Evolutionary conservation across 2,888 invertebrate genomes (phyloP).

Genomic region (Leptinotarsa juncta): DNA sequence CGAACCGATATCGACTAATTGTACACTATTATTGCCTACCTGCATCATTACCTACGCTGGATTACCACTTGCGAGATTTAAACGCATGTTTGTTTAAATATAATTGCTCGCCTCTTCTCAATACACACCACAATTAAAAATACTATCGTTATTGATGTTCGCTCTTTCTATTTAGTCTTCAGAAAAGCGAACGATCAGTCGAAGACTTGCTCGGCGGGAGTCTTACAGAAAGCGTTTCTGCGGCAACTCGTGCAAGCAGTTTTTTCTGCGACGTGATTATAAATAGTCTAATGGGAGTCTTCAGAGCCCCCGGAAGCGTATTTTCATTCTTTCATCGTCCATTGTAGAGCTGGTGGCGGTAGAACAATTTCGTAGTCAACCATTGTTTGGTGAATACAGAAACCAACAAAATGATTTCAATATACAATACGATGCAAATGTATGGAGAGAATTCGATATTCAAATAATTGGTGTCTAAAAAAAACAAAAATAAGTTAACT

Average conservation of each 20-base stretch:
- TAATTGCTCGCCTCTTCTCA: constrained; percentile 21
- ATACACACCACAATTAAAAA: constrained; percentile 13
- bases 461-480: no score
- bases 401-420: no score
- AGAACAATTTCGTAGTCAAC: no score
- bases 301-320: no score
- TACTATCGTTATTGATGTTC: constrained; percentile 6
- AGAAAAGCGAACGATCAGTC: not conserved
- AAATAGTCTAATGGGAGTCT: no score
- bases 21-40: constrained; percentile 55
- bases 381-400: no score
- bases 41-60: constrained; percentile 52
- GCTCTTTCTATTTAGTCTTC: constrained; percentile 11
- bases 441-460: no score
- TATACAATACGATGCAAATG: no score
- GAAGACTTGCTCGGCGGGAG: not conserved
- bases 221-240: not conserved
- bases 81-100: constrained; percentile 37
- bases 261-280: not conserved
- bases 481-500: no score
- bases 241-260: not conserved
- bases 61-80: constrained; percentile 45
- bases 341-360: no score
- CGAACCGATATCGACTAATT: constrained; percentile 55
- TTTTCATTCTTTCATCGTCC: no score